These are phyloP conservation scores for Reticulitermes speratus DNA, from an alignment of 1,140 invertebrate genomes.

Conservation along the genomic window DNA sequence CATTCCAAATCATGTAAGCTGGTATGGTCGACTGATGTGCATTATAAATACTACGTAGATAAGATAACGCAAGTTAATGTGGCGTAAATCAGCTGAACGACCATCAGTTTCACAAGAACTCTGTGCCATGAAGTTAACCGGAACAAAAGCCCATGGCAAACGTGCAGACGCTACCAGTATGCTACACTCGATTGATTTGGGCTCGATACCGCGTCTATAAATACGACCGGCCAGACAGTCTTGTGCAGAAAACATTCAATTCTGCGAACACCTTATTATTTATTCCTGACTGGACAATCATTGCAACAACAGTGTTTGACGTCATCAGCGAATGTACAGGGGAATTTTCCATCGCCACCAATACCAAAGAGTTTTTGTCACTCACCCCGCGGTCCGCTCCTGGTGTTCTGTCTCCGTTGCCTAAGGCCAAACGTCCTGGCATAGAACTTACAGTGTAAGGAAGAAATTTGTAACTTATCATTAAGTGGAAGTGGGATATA, in stretches of 20 bases:
- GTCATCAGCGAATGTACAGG: background rate
- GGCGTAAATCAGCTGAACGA: no score
- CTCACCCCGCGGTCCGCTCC: background rate
- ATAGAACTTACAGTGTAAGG: background rate
- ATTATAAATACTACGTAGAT: no score
- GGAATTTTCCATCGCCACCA: slow-evolving; percentile 5
- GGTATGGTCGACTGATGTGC: no score
- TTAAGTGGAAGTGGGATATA: background rate
- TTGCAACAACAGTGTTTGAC: background rate
- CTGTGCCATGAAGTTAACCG: no score
- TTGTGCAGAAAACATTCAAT: slow-evolving; percentile 1
- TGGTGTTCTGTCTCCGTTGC: background rate
- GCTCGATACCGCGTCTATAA: background rate
- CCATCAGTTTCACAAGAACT: no score
- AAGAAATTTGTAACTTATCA: background rate
- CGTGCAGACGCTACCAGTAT: background rate
- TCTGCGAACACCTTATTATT: slow-evolving; percentile 17
- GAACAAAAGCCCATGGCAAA: no score
- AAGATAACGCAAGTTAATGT: no score
- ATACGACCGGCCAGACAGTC: background rate
- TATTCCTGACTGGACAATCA: background rate
- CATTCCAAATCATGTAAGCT: no score
- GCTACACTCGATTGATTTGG: background rate
- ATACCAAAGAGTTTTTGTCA: background rate
- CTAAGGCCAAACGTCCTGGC: background rate